phyloP scores from a whole-genome alignment of 2,113 vertebrate genomes.

The Larimichthys polyactis region DNA sequence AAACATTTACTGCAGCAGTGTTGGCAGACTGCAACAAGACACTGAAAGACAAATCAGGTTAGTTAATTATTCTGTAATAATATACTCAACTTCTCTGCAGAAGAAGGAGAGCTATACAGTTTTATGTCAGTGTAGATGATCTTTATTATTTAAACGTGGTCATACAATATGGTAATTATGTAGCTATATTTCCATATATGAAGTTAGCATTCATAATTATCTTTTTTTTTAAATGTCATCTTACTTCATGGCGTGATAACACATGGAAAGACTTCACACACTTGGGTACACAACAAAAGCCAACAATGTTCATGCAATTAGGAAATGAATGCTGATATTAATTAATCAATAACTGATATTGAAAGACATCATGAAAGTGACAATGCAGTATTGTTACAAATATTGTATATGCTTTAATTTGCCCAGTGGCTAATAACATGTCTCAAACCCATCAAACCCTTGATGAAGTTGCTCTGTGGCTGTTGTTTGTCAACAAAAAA shows the following conservation, averaged over 20 bases:
- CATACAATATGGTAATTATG: neutral
- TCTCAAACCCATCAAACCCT: neutral
- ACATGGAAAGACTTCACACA: neutral
- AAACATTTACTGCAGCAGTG: neutral
- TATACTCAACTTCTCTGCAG: neutral
- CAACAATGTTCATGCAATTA: neutral
- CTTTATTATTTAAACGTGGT: neutral
- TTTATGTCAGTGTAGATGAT: neutral
- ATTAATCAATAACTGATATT: too few relatives aligned
- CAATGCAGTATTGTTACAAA: neutral
- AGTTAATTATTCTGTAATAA: neutral
- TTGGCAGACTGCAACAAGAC: neutral
- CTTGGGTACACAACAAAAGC: neutral
- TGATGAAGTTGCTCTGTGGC: neutral
- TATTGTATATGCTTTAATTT: neutral
- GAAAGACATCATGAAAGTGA: neutral
- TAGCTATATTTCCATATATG: too few relatives aligned
- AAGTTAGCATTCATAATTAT: neutral
- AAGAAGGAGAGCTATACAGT: neutral
- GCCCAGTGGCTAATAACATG: neutral
- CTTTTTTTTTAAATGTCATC: neutral
- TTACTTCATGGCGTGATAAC: neutral
- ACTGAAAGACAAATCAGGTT: neutral
- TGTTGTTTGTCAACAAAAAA: neutral
- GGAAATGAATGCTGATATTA: neutral